phyloP scores from a whole-genome alignment of 2,888 invertebrate species.

The Melanostoma scalare region DNA sequence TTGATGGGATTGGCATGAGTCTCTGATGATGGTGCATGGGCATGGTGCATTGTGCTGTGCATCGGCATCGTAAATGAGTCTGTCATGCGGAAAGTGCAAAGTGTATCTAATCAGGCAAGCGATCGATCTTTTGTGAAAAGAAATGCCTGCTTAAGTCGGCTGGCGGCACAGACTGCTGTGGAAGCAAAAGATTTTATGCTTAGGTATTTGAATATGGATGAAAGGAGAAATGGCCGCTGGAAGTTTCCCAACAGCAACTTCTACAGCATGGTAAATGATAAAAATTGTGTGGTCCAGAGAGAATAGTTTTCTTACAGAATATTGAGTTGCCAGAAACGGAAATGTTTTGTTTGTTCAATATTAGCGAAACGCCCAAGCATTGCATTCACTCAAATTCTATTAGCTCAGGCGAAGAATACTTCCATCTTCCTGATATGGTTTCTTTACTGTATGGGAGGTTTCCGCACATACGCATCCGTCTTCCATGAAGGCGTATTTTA shows the following conservation, averaged over 20 bases:
- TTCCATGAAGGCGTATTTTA: no score
- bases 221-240: slow-evolving; percentile 33
- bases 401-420: no score
- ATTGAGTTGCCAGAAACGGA: no score
- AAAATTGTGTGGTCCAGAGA: no score
- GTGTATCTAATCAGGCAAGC: slow-evolving; percentile 64
- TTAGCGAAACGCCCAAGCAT: no score
- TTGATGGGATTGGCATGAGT: neutral
- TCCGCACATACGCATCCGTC: no score
- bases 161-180: slow-evolving; percentile 39
- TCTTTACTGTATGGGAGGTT: no score
- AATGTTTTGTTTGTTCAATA: no score
- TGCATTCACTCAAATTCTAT: no score
- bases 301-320: no score
- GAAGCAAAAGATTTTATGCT: slow-evolving; percentile 30
- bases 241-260: neutral
- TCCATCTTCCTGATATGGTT: no score
- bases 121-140: slow-evolving; percentile 60
- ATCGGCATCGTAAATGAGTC: slow-evolving; percentile 52
- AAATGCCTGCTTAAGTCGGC: slow-evolving; percentile 50
- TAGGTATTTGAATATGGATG: slow-evolving; percentile 21
- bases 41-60: slow-evolving; percentile 34
- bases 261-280: no score
- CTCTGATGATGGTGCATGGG: slow-evolving; percentile 2
- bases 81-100: slow-evolving; percentile 65